These are phyloP conservation scores for Girardia tigrina DNA, from an alignment of 2,888 invertebrate species.

Conservation along the genomic window DNA sequence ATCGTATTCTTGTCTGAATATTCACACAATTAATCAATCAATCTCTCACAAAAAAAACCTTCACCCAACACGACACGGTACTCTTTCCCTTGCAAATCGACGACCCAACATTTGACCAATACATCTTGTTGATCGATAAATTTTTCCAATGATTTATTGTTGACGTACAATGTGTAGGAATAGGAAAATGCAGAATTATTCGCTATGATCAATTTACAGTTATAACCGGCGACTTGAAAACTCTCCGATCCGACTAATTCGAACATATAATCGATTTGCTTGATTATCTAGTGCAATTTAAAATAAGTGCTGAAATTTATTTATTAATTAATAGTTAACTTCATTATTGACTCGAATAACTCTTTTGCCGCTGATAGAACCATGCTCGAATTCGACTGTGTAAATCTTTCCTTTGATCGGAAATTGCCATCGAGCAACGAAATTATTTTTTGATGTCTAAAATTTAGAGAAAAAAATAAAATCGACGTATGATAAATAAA, in stretches of 20 bases:
- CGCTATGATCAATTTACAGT: background rate
- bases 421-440: slow-evolving; percentile 12
- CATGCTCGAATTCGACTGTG: background rate
- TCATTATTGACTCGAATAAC: background rate
- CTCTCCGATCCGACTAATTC: background rate
- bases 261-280: slow-evolving; percentile 12
- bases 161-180: background rate
- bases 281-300: background rate
- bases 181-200: background rate
- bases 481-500: too few relatives aligned
- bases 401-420: background rate
- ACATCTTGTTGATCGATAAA: slow-evolving; percentile 14
- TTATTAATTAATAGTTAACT: background rate
- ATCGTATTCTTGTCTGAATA: background rate
- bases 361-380: slow-evolving; percentile 5
- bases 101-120: slow-evolving; percentile 4
- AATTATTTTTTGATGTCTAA: slow-evolving; percentile 19
- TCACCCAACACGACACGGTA: background rate
- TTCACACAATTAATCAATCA: background rate
- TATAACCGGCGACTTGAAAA: background rate
- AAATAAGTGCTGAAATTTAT: background rate
- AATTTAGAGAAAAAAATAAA: too few relatives aligned
- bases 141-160: background rate
- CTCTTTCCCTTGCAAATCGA: slow-evolving; percentile 4
- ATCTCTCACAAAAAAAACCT: background rate